Base-by-base conservation (phyloP, 2,888 invertebrate genomes). In the Nomada fabriciana region DNA sequence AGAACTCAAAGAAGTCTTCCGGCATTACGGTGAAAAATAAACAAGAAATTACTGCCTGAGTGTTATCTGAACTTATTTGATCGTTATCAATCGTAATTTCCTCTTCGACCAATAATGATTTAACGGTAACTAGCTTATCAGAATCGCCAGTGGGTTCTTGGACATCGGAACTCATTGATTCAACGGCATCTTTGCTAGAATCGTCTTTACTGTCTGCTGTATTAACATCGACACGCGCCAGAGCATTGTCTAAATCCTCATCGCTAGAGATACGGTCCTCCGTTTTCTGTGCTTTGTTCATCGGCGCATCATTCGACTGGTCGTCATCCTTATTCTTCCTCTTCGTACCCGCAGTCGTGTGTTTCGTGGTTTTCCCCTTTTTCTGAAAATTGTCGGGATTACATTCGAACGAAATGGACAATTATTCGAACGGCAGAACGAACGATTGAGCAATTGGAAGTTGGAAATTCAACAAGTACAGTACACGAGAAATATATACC, bases 21-120 rank as follows among this genome's bases (percentile, higher is more conserved):
- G 98, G 98, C 98, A 98, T 98, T 82, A 97, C 95, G 0, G 97
- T 95, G 43, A 98, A 93, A 93, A 98, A 98, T 86, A 97, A 95
- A 73, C 96, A 95, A 88, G 96, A 96, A 65, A 98, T 96, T 85
- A 95, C 59, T 50, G 29, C 29, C 72, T 79, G 64, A 1, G 20
- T 59, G 29, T 73, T 29, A 0, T 1, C 2, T n/a, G 69, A 9
- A 29, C 57, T 15, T 29, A 80, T 10, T 50, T 42, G 60, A 55
- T n/a, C 20, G 5, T 25, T 43, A 11, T 67, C 60, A 29, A 18
- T 20, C 25, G 61, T 15, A 61, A 83, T 20, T 7, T 57, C 29
- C 3, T 9, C 69, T 36, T 25, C 23, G 36, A 63, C 42, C 13
- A 82, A 57, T 2, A 83, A 42, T 5, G 78, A 71, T 7, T 36